Evolutionary conservation across 2,113 vertebrate species (phyloP).

Genomic region (Mus pahari): DNA sequence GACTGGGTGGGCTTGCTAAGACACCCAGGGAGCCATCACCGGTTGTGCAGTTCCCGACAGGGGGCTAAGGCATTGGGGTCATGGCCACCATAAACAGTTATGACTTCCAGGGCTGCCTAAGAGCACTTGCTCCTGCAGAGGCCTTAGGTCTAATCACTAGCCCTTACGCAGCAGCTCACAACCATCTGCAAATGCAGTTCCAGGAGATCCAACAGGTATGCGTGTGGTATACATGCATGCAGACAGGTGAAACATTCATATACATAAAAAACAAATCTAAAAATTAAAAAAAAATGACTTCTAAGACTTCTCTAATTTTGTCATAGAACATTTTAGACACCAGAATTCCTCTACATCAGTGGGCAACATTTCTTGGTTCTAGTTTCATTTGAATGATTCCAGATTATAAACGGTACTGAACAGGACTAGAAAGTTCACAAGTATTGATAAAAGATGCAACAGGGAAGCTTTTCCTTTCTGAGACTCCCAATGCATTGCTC

Average conservation of each 20-base stretch:
- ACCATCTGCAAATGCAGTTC: neutral
- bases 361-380: neutral
- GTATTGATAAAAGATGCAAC: neutral
- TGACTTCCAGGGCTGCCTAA: neutral
- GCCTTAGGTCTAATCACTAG: neutral
- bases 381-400: neutral
- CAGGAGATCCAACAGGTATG: neutral
- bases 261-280: neutral
- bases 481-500: neutral
- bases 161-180: neutral
- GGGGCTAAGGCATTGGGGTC: neutral
- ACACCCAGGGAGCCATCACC: neutral
- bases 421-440: neutral
- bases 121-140: neutral
- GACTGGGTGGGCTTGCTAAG: neutral
- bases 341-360: neutral
- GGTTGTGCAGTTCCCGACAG: rapidly evolving
- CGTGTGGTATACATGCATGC: neutral
- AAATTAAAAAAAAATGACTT: neutral
- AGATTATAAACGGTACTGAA: neutral
- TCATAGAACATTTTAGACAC: neutral
- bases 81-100: neutral
- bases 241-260: neutral
- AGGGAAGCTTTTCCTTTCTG: neutral
- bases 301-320: neutral